A percentile compares a stretch with the other conserved stretches of the same genome.
These are phyloP conservation scores for Gorsachius goisagi DNA, from an alignment of 2,113 vertebrate species.

Conservation along the genomic window DNA sequence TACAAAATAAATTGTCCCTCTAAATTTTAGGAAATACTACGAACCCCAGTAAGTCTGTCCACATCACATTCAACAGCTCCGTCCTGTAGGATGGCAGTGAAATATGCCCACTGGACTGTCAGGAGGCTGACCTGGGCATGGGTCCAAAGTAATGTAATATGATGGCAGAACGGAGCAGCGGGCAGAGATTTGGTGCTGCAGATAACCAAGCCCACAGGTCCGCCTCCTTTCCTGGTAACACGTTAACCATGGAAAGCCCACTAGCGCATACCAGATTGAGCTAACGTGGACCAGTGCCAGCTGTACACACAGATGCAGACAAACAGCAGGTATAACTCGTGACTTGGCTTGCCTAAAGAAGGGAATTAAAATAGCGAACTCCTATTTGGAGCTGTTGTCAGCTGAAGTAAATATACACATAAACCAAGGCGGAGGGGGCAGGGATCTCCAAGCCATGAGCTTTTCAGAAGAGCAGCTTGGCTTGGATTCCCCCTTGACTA, in stretches of 20 bases:
- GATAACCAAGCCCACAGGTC: neutral
- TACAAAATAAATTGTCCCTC: neutral
- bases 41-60: neutral
- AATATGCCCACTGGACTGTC: rapidly evolving
- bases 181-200: neutral
- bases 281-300: rapidly evolving
- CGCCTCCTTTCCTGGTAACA: neutral
- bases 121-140: neutral
- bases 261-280: neutral
- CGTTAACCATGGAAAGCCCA: neutral
- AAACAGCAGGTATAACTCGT: neutral
- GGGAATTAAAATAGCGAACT: neutral
- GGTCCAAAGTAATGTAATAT: neutral
- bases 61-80: neutral
- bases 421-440: neutral
- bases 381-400: neutral
- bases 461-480: neutral
- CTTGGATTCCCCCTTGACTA: neutral
- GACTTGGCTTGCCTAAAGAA: neutral
- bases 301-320: neutral
- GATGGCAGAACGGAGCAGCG: neutral
- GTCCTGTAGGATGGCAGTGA: neutral
- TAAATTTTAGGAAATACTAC: neutral
- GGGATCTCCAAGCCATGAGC: neutral
- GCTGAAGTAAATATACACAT: neutral